A percentile compares a stretch with the other conserved stretches of the same genome.
phyloP scores from a whole-genome alignment of 1,140 invertebrate genomes.

The Cherax quadricarinatus region DNA sequence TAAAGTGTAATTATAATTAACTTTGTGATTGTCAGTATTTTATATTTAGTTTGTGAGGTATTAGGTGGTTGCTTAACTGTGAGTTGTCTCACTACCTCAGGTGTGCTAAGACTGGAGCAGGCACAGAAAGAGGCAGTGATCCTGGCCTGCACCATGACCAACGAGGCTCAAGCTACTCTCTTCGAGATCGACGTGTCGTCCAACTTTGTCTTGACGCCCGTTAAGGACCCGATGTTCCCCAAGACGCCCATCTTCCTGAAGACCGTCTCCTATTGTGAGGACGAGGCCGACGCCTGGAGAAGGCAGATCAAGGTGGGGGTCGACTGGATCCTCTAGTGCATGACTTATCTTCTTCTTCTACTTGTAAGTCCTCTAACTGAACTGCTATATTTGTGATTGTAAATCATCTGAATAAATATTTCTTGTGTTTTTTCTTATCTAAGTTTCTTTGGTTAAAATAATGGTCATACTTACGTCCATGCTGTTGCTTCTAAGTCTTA shows the following conservation, averaged over 20 bases:
- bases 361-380: background rate
- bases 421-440: too few species aligned
- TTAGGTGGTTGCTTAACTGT: too few species aligned
- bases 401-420: too few species aligned
- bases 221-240: slow-evolving; percentile 69
- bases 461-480: too few species aligned
- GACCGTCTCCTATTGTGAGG: slow-evolving; percentile 73
- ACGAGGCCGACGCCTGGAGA: slow-evolving; percentile 75
- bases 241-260: slow-evolving; percentile 72
- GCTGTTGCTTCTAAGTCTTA: too few species aligned
- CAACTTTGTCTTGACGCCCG: slow-evolving; percentile 74
- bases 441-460: too few species aligned
- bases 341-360: slow-evolving; percentile 9
- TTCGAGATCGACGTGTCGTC: slow-evolving; percentile 77
- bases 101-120: slow-evolving; percentile 75
- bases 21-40: too few species aligned
- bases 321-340: slow-evolving; percentile 23
- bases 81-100: slow-evolving; percentile 62
- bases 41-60: too few species aligned
- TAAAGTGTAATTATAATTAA: too few species aligned
- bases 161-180: slow-evolving; percentile 75
- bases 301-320: slow-evolving; percentile 74
- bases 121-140: slow-evolving; percentile 76
- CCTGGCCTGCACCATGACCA: slow-evolving; percentile 76
- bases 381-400: background rate